Conservation (phyloP, 2,797 vertebrate genomes). For the Urocyon cinereoargenteus region DNA sequence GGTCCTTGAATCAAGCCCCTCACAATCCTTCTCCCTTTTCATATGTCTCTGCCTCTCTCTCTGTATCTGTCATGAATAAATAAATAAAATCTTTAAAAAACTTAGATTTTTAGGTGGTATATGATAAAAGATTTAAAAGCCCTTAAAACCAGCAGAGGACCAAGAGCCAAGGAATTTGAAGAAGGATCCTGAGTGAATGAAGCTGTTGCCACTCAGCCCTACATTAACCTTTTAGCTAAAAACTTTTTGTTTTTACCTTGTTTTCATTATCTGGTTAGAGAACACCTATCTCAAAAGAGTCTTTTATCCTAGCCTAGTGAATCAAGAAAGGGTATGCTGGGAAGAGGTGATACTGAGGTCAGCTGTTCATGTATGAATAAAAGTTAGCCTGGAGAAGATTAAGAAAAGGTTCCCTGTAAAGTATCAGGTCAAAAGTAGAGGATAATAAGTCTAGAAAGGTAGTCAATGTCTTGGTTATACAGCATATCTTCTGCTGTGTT, state of each 20-base stretch:
- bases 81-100: too few relatives aligned
- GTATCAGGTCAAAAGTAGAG: not conserved
- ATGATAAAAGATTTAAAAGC: conserved; percentile 16
- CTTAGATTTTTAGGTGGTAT: conserved; percentile 3
- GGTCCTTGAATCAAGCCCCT: too few relatives aligned
- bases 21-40: too few relatives aligned
- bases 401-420: not conserved
- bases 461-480: not conserved
- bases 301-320: not conserved
- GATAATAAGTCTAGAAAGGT: not conserved
- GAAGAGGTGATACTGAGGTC: not conserved
- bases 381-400: not conserved
- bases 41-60: too few relatives aligned
- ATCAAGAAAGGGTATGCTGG: not conserved
- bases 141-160: not conserved
- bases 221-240: conserved; percentile 16
- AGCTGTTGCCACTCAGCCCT: not conserved
- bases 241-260: not conserved
- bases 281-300: not conserved
- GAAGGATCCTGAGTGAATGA: not conserved
- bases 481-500: not conserved
- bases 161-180: conserved; percentile 43
- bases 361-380: not conserved
- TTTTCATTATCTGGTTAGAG: not conserved
- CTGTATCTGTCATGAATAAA: too few relatives aligned